A percentile compares a stretch with the other conserved stretches of the same genome.
Conservation (phyloP, 2,797 vertebrate species). For the Tokudaia muenninki region DNA sequence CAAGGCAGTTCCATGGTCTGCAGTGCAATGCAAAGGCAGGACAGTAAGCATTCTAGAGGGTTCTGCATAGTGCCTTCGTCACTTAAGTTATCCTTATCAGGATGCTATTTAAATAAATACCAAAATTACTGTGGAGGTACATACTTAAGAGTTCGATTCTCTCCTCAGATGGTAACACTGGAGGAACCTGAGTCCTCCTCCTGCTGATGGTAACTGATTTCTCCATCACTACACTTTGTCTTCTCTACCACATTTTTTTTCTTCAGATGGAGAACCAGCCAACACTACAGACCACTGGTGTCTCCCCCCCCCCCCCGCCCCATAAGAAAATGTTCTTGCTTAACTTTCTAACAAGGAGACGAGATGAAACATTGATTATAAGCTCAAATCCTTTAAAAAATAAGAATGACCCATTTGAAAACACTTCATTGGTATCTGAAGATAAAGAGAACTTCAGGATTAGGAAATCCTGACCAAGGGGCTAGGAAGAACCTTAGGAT, state of each 20-base stretch:
- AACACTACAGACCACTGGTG: constrained; percentile 26
- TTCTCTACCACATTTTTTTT: background rate
- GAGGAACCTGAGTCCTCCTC: background rate
- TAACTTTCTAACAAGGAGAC: constrained; percentile 61
- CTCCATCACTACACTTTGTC: background rate
- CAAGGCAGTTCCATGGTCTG: constrained; percentile 5
- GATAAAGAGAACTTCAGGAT: constrained; percentile 71
- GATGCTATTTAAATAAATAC: constrained; percentile 50
- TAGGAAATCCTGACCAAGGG: constrained; percentile 46
- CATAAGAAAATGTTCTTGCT: constrained; percentile 54
- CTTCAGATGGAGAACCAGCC: constrained; percentile 43
- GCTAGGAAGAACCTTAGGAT: constrained; percentile 70
- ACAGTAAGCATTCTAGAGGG: background rate
- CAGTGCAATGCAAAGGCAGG: background rate
- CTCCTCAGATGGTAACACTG: background rate
- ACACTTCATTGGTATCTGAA: constrained; percentile 66
- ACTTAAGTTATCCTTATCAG: constrained; percentile 49
- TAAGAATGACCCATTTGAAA: constrained; percentile 60
- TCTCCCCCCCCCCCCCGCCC: background rate
- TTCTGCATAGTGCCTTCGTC: constrained; percentile 8
- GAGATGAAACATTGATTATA: constrained; percentile 50
- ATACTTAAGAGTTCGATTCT: background rate
- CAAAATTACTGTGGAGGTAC: constrained; percentile 34
- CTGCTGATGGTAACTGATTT: background rate
- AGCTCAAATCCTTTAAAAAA: constrained; percentile 63